Base-by-base conservation (phyloP, 23 tunicate genomes). In the Aplidium turbinatum region DNA sequence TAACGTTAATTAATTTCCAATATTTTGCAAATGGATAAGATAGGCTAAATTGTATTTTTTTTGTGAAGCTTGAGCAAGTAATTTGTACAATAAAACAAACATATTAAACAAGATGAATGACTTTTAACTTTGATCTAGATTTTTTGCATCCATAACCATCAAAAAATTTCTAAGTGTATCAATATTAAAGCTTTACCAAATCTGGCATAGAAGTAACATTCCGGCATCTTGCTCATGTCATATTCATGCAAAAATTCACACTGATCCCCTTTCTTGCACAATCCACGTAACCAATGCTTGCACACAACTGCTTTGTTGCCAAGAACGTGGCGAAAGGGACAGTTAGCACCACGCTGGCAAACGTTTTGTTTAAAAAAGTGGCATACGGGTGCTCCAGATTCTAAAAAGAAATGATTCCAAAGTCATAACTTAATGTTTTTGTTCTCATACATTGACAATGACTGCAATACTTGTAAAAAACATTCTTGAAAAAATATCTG, bases 151-250 rank as follows among this genome's bases (percentile, higher is more conserved):
- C n/a, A n/a, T n/a, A n/a, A n/a, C n/a, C n/a, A n/a, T n/a, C n/a
- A n/a, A n/a, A n/a, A n/a, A n/a, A n/a, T n/a, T n/a, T n/a, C n/a
- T n/a, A n/a, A n/a, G n/a, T n/a, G n/a, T n/a, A n/a, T n/a, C n/a
- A 23, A 11, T 13, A 7, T 56, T 56, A n/a, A 21, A 45, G 40
- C 1, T 74, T 76, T 63, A 89, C 99, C 99, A 83, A 95, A 95
- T 50, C 96, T 79, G 1, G 93, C 85, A 54, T 88, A 95, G 51
- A 95, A 95, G 70, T 95, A 95, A 60, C 99, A 95, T 40, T 95
- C 99, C 22, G 99, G 99, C 99, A 95, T 95, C 58, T 95, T 95
- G 92, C 96, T 84, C 99, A 95, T 95, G 82, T 95, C 99, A 45
- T 95, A 95, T 46, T 95, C 99, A 70, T 95, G 99, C 28, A 95